Evolutionary conservation across 2,113 vertebrate species (phyloP), one percentile per base, ranked within the genome.

Genomic region (Erythrocercus mccallii): DNA sequence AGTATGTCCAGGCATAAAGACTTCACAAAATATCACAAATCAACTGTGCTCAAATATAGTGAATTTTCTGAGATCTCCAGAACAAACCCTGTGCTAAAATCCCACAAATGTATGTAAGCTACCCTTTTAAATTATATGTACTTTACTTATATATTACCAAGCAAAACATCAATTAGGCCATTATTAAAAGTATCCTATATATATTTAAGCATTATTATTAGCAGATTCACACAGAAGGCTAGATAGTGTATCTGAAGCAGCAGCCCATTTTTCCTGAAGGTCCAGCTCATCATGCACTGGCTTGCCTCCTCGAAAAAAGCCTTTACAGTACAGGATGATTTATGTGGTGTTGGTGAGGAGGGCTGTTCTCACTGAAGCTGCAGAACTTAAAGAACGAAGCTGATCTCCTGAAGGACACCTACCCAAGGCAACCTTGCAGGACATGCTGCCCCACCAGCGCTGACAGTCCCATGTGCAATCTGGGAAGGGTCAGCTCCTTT

Each of bases 391-490:
- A 35, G 4, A 30, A 18, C 6, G 21, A 35, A 64, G 9, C 21
- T n/a, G 35, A 83, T 48, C 15, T 71, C 44, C 68, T 56, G 71
- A 50, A 37, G 25, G 61, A 54, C 2, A 2, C 35, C 10, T 44
- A 35, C 13, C 10, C 27, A 65, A 71, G 33, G 33, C 37, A 64
- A 30, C 8, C 2, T 12, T 20, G 24, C 31, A 28, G 28, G n/a
- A 30, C 38, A 62, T 0, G 0, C 58, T 81, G 64, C 10, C 44
- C 25, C 20, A 54, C 24, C 30, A 23, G 48, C 0, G 0, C 9
- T 35, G 42, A 27, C 42, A 61, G 45, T 15, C 40, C 28, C 1
- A 0, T 4, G 31, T 2, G 5, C 44, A 19, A 37, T 8, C 35
- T 30, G 11, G 15, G 15, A 8, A 69, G 44, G 31, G 2, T 8